phyloP scores from a whole-genome alignment of 2,888 invertebrate genomes.

The Aporophyla lueneburgensis region DNA sequence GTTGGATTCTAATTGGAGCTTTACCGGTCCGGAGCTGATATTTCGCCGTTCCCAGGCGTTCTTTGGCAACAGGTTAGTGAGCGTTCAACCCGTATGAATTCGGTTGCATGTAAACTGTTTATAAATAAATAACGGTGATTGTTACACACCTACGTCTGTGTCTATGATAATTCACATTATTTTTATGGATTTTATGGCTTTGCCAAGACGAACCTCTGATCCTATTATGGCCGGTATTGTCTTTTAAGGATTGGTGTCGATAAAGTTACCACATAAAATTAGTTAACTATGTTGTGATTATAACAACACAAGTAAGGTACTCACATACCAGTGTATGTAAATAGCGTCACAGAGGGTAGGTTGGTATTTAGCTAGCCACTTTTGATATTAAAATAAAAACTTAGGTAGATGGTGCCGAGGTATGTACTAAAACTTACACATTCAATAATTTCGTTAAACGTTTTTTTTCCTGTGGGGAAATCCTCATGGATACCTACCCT shows the following conservation, averaged over 20 bases:
- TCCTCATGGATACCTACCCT: no score
- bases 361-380: no score
- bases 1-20: slow-evolving; percentile 79
- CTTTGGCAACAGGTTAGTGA: slow-evolving; percentile 68
- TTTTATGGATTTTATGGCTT: slow-evolving; percentile 3
- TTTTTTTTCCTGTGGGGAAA: no score
- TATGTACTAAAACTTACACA: not conserved
- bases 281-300: not conserved
- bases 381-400: no score
- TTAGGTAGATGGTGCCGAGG: no score
- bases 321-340: no score
- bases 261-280: not conserved
- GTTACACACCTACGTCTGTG: slow-evolving; percentile 29
- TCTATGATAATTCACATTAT: slow-evolving; percentile 10
- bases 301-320: not conserved
- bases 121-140: slow-evolving; percentile 56
- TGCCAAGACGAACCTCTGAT: not conserved
- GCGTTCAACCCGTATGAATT: slow-evolving; percentile 51
- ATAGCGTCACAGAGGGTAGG: no score
- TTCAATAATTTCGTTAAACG: not conserved
- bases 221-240: not conserved
- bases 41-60: slow-evolving; percentile 64
- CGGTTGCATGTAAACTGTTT: slow-evolving; percentile 51
- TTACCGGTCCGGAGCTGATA: slow-evolving; percentile 61
- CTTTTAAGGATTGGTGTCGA: not conserved